Conservation (phyloP, 2,797 vertebrate genomes). For the Carcharodon carcharias region DNA sequence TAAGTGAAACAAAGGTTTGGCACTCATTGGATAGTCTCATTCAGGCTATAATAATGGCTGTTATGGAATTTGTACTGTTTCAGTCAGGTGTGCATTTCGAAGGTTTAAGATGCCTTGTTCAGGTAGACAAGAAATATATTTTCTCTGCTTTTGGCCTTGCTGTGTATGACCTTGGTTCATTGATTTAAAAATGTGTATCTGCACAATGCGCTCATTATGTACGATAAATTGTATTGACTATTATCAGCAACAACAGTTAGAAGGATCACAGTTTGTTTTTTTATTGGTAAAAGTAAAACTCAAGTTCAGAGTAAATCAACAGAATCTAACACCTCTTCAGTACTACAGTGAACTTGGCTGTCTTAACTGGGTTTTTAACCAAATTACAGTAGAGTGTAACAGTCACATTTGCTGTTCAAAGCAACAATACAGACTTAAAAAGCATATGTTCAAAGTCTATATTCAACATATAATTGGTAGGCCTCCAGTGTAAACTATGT, state of each 20-base stretch:
- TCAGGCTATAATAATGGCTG: neutral
- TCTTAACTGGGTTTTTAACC: neutral
- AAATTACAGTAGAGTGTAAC: neutral
- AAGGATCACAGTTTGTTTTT: neutral
- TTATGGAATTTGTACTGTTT: neutral
- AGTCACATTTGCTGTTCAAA: neutral
- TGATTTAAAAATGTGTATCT: neutral
- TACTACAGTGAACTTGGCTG: neutral
- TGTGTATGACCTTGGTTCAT: neutral
- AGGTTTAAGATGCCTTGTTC: neutral
- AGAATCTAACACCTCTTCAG: neutral
- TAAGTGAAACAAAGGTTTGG: neutral
- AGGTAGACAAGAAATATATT: neutral
- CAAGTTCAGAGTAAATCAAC: neutral
- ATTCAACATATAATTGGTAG: neutral
- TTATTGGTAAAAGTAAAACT: neutral
- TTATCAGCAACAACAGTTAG: neutral
- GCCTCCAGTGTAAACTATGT: neutral
- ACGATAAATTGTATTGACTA: neutral
- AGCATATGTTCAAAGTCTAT: neutral
- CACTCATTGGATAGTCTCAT: neutral
- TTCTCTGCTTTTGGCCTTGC: neutral
- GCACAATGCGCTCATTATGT: neutral
- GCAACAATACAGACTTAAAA: neutral
- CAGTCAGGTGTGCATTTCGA: neutral